Conservation (phyloP, 1,140 invertebrate genomes). For the Ostrea edulis region DNA sequence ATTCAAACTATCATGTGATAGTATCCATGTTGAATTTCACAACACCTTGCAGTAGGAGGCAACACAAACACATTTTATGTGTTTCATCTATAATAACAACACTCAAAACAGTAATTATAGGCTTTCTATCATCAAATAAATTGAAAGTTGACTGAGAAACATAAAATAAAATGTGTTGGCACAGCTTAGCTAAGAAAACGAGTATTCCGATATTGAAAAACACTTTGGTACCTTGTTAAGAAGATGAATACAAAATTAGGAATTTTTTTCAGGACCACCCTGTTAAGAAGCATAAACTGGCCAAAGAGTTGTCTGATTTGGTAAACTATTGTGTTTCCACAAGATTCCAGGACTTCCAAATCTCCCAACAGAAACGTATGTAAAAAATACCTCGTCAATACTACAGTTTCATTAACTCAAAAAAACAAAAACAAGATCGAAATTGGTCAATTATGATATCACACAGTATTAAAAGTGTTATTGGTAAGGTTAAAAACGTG, state of each 20-base stretch:
- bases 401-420: background rate
- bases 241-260: background rate
- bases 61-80: too few relatives aligned
- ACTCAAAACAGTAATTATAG: too few relatives aligned
- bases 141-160: too few relatives aligned
- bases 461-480: background rate
- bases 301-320: slow-evolving; percentile 77
- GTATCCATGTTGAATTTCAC: too few relatives aligned
- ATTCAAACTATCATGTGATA: too few relatives aligned
- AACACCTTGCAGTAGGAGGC: too few relatives aligned
- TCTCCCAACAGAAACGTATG: slow-evolving; percentile 73
- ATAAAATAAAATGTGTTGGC: too few relatives aligned
- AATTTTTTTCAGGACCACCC: slow-evolving; percentile 68
- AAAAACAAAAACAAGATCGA: background rate
- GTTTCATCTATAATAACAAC: too few relatives aligned
- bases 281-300: slow-evolving; percentile 75
- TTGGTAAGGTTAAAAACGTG: background rate
- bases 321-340: slow-evolving; percentile 75
- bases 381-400: slow-evolving; percentile 25
- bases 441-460: background rate
- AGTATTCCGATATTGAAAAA: too few relatives aligned
- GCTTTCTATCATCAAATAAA: too few relatives aligned
- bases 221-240: too few relatives aligned
- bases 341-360: slow-evolving; percentile 77
- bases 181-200: too few relatives aligned